A percentile compares a stretch with the other conserved stretches of the same genome.
These are phyloP conservation scores for Tetragonula clypearis DNA, from an alignment of 1,140 invertebrate genomes.

Conservation along the genomic window DNA sequence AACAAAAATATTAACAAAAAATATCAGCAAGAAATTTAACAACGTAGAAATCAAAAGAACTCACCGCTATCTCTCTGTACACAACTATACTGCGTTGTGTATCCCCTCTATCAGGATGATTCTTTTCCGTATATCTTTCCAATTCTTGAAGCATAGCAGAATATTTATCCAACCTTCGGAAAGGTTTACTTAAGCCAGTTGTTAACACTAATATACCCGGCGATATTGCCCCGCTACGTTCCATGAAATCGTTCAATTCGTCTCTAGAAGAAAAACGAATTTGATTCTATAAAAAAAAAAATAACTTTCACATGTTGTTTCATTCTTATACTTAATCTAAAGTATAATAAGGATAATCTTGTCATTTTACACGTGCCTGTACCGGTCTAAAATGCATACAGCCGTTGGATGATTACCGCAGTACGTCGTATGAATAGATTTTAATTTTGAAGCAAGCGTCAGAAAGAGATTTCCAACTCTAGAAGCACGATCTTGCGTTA, in stretches of 20 bases:
- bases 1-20: background rate
- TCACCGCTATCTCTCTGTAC: conserved; percentile 96
- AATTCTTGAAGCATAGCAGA: conserved; percentile 96
- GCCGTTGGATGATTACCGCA: conserved; percentile 96
- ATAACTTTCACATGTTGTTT: background rate
- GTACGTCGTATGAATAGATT: conserved; percentile 93
- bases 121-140: conserved; percentile 96
- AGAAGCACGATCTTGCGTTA: conserved; percentile 87
- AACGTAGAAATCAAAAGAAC: background rate
- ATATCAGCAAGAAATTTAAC: background rate
- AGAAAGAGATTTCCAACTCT: conserved; percentile 96
- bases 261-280: conserved; percentile 84
- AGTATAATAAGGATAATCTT: background rate
- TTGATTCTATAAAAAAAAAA: conserved; percentile 31
- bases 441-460: conserved; percentile 92
- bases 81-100: conserved; percentile 96
- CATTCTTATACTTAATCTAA: background rate
- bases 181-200: conserved; percentile 96
- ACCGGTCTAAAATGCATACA: conserved; percentile 94
- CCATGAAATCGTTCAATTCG: conserved; percentile 93
- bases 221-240: conserved; percentile 89
- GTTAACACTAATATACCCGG: conserved; percentile 95
- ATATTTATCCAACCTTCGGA: conserved; percentile 97
- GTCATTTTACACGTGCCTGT: conserved; percentile 86
- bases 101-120: conserved; percentile 97